A percentile compares a stretch with the other conserved stretches of the same genome.
These are phyloP conservation scores for Rhopilema esculentum DNA, from an alignment of 30 jellyfish, hydroid and myxozoan genomes.

Conservation along the genomic window DNA sequence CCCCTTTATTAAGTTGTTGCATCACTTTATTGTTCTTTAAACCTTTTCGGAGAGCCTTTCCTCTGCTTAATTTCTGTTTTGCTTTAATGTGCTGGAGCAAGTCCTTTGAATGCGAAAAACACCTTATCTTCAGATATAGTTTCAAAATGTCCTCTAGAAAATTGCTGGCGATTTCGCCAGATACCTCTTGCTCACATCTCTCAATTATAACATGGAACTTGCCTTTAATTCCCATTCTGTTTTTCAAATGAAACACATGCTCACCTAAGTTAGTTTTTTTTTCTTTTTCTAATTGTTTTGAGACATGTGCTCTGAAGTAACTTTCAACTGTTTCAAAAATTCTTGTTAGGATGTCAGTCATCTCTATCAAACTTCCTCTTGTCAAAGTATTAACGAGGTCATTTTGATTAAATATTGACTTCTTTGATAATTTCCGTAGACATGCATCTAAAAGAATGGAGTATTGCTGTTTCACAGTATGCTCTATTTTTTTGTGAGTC, in stretches of 20 bases:
- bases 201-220: slow-evolving; percentile 64
- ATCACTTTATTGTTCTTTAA: slow-evolving; percentile 34
- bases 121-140: slow-evolving; percentile 45
- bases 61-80: slow-evolving; percentile 34
- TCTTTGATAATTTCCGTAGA: slow-evolving; percentile 21
- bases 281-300: slow-evolving; percentile 18
- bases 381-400: slow-evolving; percentile 61
- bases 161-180: slow-evolving; percentile 35
- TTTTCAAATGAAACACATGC: slow-evolving; percentile 44
- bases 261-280: slow-evolving; percentile 46
- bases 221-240: slow-evolving; percentile 48
- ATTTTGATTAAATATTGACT: slow-evolving; percentile 32
- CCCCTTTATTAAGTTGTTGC: neutral
- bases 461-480: slow-evolving; percentile 60
- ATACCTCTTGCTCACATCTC: slow-evolving; percentile 44
- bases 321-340: slow-evolving; percentile 38
- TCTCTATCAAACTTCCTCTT: slow-evolving; percentile 63
- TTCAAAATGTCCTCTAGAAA: slow-evolving; percentile 57
- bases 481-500: no score
- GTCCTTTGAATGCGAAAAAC: slow-evolving; percentile 49
- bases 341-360: slow-evolving; percentile 45
- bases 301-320: slow-evolving; percentile 27
- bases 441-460: slow-evolving; percentile 62
- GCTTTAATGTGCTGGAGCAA: slow-evolving; percentile 54
- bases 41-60: slow-evolving; percentile 55